Percentiles rank a stretch among this genome's conserved stretches.
These are phyloP conservation scores for Pegoplata infirma DNA, from an alignment of 2,888 invertebrate species.

Conservation along the genomic window DNA sequence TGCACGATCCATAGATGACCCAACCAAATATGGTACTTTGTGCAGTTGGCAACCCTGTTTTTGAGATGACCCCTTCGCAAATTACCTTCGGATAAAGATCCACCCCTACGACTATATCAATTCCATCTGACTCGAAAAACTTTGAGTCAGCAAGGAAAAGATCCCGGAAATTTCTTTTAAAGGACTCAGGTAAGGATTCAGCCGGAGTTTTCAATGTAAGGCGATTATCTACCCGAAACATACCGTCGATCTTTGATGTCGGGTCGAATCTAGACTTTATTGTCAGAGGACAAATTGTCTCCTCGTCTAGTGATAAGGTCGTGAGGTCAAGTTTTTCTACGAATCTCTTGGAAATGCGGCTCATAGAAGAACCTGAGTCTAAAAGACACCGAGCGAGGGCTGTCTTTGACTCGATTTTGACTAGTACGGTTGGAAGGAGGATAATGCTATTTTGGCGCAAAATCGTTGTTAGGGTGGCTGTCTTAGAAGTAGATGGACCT, in stretches of 20 bases:
- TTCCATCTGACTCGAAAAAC: neutral
- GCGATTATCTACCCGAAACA: slow-evolving; percentile 11
- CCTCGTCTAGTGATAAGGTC: neutral
- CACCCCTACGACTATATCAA: neutral
- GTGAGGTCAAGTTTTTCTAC: neutral
- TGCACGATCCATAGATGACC: neutral
- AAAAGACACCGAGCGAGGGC: neutral
- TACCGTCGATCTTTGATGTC: neutral
- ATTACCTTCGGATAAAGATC: neutral
- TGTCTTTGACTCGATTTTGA: neutral
- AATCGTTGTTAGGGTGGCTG: neutral
- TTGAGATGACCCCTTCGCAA: neutral
- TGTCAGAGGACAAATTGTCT: neutral
- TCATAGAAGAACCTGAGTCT: neutral
- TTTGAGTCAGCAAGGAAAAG: neutral
- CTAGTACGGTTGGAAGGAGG: slow-evolving; percentile 9
- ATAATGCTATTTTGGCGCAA: neutral
- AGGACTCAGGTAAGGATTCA: neutral
- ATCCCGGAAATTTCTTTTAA: neutral
- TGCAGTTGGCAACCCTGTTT: neutral
- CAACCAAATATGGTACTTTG: neutral
- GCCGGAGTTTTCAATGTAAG: neutral
- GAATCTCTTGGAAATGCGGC: slow-evolving; percentile 1
- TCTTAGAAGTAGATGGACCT: neutral
- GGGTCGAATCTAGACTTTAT: neutral